Evolutionary conservation across 64 coral and sea anemone genomes (phyloP).

Genomic region (Montipora capricornis): DNA sequence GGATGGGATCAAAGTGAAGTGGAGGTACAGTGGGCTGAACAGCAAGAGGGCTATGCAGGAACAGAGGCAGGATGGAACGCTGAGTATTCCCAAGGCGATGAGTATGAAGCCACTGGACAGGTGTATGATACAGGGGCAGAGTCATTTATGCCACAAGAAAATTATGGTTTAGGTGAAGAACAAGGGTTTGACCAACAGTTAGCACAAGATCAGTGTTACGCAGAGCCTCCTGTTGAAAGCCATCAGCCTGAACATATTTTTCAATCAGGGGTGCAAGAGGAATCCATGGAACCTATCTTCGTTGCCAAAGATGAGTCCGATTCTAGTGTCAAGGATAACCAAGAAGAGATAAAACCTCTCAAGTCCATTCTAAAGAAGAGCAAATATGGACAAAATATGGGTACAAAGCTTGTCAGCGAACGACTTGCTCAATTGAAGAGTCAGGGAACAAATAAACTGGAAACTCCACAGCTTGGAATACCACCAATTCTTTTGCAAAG

Average conservation of each 20-base stretch:
- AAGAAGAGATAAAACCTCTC: conserved; percentile 40
- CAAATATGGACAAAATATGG: not conserved
- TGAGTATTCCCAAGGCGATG: conserved; percentile 23
- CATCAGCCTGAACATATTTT: not conserved
- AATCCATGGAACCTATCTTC: not conserved
- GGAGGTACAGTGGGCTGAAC: conserved; percentile 24
- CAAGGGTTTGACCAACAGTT: conserved; percentile 23
- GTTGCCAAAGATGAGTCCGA: not conserved
- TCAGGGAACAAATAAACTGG: not conserved
- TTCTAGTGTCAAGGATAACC: not conserved
- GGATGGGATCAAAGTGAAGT: conserved; percentile 16
- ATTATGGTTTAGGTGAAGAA: not conserved
- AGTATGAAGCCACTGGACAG: conserved; percentile 20
- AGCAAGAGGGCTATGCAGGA: conserved; percentile 30
- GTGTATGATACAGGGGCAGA: not conserved
- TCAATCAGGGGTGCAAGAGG: not conserved
- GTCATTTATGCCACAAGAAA: not conserved
- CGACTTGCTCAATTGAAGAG: conserved; percentile 34
- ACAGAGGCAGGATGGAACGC: not conserved
- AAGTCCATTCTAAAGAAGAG: conserved; percentile 66
- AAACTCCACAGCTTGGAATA: not conserved
- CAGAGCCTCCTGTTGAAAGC: not conserved
- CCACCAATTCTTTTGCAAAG: not conserved
- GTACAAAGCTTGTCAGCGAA: conserved; percentile 45
- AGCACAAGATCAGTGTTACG: not conserved